Evolutionary conservation across 2,888 invertebrate species (phyloP), one percentile per base, ranked within the genome.

Genomic region (Capitulum mitella): DNA sequence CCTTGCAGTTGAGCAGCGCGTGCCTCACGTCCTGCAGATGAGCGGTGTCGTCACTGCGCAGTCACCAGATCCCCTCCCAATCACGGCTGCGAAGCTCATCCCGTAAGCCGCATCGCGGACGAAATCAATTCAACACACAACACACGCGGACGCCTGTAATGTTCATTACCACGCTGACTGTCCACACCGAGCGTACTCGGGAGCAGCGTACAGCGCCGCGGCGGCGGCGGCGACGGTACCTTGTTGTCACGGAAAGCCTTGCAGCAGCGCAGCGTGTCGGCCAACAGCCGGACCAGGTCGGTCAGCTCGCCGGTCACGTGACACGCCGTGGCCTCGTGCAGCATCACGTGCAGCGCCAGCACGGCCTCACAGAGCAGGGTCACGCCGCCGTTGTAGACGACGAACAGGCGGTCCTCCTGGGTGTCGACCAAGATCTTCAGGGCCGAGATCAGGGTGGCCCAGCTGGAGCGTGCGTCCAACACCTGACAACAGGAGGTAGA

Each of bases 371-470:
- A 92, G 5, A 92, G 89, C 87, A 92, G 90, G 84, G 91, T 91
- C 81, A 97, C 88, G 43, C 96, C 97, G 76, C 93, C 93, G 84
- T 95, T 94, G 84, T 93, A 94, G n/a, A 96, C 92, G 26, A 95
- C 93, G 84, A 93, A 92, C 48, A 95, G 87, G 82, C 94, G 89
- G 86, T 97, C 97, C 83, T 96, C 96, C 83, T 93, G 93, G 58
- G 91, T 92, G 84, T 96, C 95, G 70, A 97, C 92, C 74, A 97
- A 88, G 83, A 95, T 94, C 85, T 94, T 91, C 84, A 95, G 91
- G 77, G 94, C 94, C 74, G 93, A 92, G 84, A 97, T 94, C 64
- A 97, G 87, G n/a, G 97, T 96, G 77, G 94, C 92, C 96, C 96
- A 97, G 85, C 93, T 93, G 0, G 94, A 93, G 79, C 96, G 89